Percentiles rank a stretch among this genome's conserved stretches.
Evolutionary conservation across 2,797 vertebrate genomes (phyloP).

Genomic region (Poeciliopsis presidionis): DNA sequence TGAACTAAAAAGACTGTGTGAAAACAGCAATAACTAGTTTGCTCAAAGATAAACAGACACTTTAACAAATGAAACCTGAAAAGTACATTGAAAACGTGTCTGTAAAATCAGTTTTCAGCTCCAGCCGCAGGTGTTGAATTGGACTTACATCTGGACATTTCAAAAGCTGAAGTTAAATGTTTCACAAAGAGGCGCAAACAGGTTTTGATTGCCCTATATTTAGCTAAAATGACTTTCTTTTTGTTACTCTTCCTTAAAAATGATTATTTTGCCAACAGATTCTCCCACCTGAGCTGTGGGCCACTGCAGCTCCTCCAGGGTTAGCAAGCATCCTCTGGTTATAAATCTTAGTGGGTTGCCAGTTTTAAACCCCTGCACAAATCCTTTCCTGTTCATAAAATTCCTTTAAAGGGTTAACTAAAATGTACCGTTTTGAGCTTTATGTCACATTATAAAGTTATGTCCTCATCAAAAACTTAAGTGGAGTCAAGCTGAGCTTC

Average conservation of each 20-base stretch:
- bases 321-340: background rate
- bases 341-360: background rate
- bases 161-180: background rate
- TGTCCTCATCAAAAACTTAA: too few species aligned
- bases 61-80: background rate
- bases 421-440: too few species aligned
- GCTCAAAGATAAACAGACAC: background rate
- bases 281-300: background rate
- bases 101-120: background rate
- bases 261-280: background rate
- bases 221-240: background rate
- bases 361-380: background rate
- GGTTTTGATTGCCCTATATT: too few species aligned
- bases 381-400: background rate
- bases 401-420: too few species aligned
- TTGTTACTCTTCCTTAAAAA: background rate
- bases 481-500: too few species aligned
- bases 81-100: too few species aligned
- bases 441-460: too few species aligned
- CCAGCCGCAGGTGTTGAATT: background rate
- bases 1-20: background rate
- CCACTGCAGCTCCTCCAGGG: background rate
- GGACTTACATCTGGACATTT: background rate
- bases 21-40: slow-evolving; percentile 8
- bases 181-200: background rate